These are phyloP conservation scores for Holothuria leucospilota DNA, from an alignment of 53 echinoderm and acorn worm genomes.

Conservation along the genomic window DNA sequence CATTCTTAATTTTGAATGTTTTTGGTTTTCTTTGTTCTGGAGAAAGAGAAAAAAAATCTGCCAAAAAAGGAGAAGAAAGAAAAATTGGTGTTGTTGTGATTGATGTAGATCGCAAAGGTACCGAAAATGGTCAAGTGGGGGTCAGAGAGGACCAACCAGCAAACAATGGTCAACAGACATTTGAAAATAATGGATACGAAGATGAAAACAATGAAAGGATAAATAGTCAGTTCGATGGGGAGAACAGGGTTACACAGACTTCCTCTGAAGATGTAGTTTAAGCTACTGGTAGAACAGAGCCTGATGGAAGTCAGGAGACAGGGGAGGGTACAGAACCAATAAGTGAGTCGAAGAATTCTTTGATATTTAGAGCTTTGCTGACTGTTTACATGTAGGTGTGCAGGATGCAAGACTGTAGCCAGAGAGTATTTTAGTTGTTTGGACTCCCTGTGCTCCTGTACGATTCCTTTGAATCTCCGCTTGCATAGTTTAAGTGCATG, in stretches of 20 bases:
- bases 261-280: background rate
- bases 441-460: too few relatives aligned
- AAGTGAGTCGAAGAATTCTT: background rate
- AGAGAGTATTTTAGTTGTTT: too few relatives aligned
- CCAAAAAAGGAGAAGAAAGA: background rate
- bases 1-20: too few relatives aligned
- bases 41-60: constrained; percentile 22
- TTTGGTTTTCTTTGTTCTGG: background rate
- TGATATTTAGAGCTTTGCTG: too few relatives aligned
- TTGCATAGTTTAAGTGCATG: too few relatives aligned
- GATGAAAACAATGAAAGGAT: constrained; percentile 8
- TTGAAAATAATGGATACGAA: constrained; percentile 27
- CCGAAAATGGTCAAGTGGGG: background rate
- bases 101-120: background rate
- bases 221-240: background rate
- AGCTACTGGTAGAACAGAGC: background rate
- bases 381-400: too few relatives aligned
- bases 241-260: background rate
- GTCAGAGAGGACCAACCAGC: background rate
- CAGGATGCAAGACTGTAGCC: too few relatives aligned
- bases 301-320: background rate
- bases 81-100: constrained; percentile 32
- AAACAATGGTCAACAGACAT: background rate
- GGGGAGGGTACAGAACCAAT: background rate
- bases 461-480: too few relatives aligned